Base-by-base conservation (phyloP, 23 tunicate genomes). In the Aplidium turbinatum region DNA sequence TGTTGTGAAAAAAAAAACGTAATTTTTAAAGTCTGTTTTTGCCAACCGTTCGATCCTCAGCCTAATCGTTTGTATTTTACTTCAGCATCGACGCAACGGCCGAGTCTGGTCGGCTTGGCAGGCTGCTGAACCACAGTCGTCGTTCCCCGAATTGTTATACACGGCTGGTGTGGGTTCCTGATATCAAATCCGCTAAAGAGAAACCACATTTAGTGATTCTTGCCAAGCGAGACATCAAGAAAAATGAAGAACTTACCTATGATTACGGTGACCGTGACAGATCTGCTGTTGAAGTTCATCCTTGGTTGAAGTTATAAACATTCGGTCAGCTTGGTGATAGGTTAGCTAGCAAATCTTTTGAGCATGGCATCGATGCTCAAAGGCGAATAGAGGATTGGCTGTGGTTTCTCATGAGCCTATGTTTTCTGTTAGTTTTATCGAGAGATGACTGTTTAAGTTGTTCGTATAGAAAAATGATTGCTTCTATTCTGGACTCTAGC, bases 241-340 rank as follows among this genome's bases (percentile, higher is more conserved):
- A 76, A 29, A 87, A 83, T 0, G 90, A 84, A 47, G 98, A 92
- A 69, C 64, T 92, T 28, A 74, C 82, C 13, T 92, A 92, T 70
- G 98, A 92, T 58, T 92, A 92, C 68, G 98, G 98, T 0, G 98
- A 92, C 47, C 70, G 92, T 26, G 83, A 76, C 38, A 92, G 67
- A 75, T 1, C 78, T 20, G 63, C 92, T 0, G n/a, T 92, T 9
- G 71, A 85, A 51, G 85, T 86, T 39, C 92, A 92, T 75, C 98
- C 98, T 1, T 92, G 98, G 98, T 45, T 92, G 62, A 92, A 92
- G 35, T 28, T 65, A 7, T 87, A 67, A 87, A 63, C 16, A n/a
- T n/a, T n/a, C n/a, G n/a, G n/a, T n/a, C n/a, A n/a, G n/a, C n/a
- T n/a, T n/a, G n/a, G n/a, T n/a, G n/a, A n/a, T n/a, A n/a, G n/a